These are phyloP conservation scores for Chymomyza caudatula DNA, from an alignment of 2,888 invertebrate species.

Conservation along the genomic window DNA sequence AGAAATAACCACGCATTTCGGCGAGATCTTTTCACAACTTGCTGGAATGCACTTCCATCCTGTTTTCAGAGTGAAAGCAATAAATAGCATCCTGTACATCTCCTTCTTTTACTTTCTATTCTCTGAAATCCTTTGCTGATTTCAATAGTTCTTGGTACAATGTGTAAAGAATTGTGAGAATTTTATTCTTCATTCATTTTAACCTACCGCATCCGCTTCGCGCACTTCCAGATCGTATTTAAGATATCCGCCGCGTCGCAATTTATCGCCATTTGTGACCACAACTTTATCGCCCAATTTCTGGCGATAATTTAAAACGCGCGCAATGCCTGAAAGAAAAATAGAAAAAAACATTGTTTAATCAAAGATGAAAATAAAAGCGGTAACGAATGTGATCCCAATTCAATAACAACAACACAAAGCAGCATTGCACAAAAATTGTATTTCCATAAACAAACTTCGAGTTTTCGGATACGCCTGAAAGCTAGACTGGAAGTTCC, in stretches of 20 bases:
- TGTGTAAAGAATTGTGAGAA: too few relatives aligned
- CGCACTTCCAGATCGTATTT: constrained; percentile 78
- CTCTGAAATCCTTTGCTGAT: too few relatives aligned
- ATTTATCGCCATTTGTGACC: constrained; percentile 74
- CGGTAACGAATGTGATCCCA: not conserved
- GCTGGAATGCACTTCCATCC: too few relatives aligned
- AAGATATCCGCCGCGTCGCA: constrained; percentile 67
- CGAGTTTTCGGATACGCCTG: not conserved
- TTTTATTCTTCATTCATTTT: not conserved
- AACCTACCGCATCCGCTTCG: constrained; percentile 76
- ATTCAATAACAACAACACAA: not conserved
- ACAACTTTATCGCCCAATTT: constrained; percentile 76
- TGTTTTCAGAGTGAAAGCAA: too few relatives aligned
- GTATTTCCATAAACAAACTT: not conserved
- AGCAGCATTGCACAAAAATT: not conserved
- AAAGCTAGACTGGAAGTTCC: not conserved
- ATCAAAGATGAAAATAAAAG: not conserved
- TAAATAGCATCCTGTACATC: too few relatives aligned
- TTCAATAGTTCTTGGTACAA: too few relatives aligned
- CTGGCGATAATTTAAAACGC: constrained; percentile 69
- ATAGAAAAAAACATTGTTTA: constrained; percentile 15
- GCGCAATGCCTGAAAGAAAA: constrained; percentile 72
- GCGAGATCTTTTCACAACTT: too few relatives aligned
- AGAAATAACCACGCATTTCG: too few relatives aligned
- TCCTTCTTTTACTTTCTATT: too few relatives aligned